Conservation (phyloP, 1,140 invertebrate species). For the Akabosia matsudoensis region DNA sequence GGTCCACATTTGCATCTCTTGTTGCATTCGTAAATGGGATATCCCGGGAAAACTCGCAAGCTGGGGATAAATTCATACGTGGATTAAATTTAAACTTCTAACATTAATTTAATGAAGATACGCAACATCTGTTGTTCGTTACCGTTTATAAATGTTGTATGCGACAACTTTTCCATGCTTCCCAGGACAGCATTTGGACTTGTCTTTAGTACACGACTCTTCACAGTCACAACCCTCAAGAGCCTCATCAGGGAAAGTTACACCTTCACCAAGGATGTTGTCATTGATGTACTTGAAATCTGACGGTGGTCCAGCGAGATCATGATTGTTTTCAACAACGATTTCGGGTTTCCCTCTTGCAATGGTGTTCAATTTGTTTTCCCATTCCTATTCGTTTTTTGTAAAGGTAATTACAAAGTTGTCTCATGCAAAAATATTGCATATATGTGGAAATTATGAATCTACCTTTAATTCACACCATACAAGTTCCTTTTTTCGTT, state of each 20-base stretch:
- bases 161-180: constrained; percentile 51
- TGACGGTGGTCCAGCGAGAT: constrained; percentile 66
- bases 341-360: constrained; percentile 52
- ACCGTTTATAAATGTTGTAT: constrained; percentile 55
- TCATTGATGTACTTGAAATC: constrained; percentile 81
- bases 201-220: constrained; percentile 1
- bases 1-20: constrained; percentile 72
- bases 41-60: constrained; percentile 67
- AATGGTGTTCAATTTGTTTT: constrained; percentile 54
- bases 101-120: not conserved
- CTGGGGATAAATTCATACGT: constrained; percentile 53
- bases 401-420: not conserved
- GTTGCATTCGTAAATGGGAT: constrained; percentile 91
- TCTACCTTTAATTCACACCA: not conserved
- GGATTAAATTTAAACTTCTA: no score
- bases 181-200: constrained; percentile 29
- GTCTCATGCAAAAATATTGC: not conserved
- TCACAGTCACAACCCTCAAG: constrained; percentile 78
- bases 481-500: not conserved
- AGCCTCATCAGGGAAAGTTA: constrained; percentile 72
- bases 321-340: constrained; percentile 56
- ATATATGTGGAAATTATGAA: not conserved
- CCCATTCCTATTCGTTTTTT: constrained; percentile 51
- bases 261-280: constrained; percentile 65
- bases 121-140: constrained; percentile 47